Percentiles rank a stretch among this genome's conserved stretches.
Evolutionary conservation across 2,888 invertebrate genomes (phyloP).

Genomic region (Sphinx pinastri): DNA sequence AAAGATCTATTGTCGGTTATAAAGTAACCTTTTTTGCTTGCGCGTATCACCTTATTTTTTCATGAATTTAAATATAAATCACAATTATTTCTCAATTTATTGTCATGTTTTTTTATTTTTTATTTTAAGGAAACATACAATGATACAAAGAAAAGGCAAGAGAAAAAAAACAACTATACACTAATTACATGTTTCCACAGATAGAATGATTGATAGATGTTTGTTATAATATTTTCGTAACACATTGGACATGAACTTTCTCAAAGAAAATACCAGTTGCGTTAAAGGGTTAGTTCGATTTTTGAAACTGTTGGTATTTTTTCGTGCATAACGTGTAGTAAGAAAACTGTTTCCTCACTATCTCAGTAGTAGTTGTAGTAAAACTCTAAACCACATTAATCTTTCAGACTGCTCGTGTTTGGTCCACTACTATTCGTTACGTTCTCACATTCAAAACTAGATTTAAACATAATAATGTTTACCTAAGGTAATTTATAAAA

Average conservation of each 20-base stretch:
- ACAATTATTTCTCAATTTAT: neutral
- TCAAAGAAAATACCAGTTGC: neutral
- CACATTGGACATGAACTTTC: neutral
- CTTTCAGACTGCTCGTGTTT: slow-evolving; percentile 59
- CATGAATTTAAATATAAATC: neutral
- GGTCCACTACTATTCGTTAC: slow-evolving; percentile 45
- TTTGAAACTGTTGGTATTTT: neutral
- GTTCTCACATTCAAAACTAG: neutral
- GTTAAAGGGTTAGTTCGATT: neutral
- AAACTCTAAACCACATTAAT: slow-evolving; percentile 72
- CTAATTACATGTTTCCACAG: too few relatives aligned
- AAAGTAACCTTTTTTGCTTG: neutral
- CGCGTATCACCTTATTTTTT: neutral
- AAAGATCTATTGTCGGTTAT: neutral
- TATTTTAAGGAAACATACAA: too few relatives aligned
- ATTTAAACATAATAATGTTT: neutral
- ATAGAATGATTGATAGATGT: neutral
- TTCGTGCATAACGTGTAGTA: slow-evolving; percentile 27
- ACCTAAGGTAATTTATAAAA: too few relatives aligned
- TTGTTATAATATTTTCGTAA: neutral
- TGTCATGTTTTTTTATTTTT: too few relatives aligned
- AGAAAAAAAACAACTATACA: too few relatives aligned
- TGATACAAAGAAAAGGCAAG: too few relatives aligned
- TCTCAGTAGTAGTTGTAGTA: slow-evolving; percentile 61
- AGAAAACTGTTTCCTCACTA: slow-evolving; percentile 53